A percentile compares a stretch with the other conserved stretches of the same genome.
phyloP scores from a whole-genome alignment of 2,888 invertebrate genomes.

The Ashinkailepas kermadecensis region DNA sequence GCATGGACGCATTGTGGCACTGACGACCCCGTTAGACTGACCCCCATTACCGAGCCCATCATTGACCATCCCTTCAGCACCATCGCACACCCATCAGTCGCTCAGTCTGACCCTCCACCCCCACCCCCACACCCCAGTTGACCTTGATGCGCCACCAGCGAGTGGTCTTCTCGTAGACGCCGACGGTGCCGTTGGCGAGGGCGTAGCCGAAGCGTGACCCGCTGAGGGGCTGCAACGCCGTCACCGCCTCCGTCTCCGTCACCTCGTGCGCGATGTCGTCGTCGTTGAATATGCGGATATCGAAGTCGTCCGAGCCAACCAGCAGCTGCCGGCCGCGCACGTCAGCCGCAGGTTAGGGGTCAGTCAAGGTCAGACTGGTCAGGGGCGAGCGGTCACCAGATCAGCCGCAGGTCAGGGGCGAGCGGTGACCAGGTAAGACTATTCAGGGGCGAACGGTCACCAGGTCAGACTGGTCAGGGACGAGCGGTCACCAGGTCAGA shows the following conservation, averaged over 20 bases:
- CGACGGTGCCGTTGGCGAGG: slow-evolving; percentile 85
- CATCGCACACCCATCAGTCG: too few relatives aligned
- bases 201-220: slow-evolving; percentile 70
- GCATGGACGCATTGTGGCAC: too few relatives aligned
- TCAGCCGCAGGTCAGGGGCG: background rate
- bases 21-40: too few relatives aligned
- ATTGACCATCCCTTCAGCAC: too few relatives aligned
- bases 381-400: background rate
- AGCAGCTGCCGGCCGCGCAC: slow-evolving; percentile 54
- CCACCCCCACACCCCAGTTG: too few relatives aligned
- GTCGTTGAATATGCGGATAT: slow-evolving; percentile 74
- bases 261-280: slow-evolving; percentile 75
- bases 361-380: background rate
- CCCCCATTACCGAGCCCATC: too few relatives aligned
- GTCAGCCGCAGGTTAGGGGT: background rate
- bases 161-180: slow-evolving; percentile 78
- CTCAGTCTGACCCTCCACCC: too few relatives aligned
- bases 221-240: slow-evolving; percentile 53
- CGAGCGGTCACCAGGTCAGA: too few relatives aligned
- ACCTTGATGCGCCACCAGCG: slow-evolving; percentile 83
- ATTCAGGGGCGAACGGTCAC: too few relatives aligned
- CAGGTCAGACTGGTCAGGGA: too few relatives aligned
- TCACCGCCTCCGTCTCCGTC: slow-evolving; percentile 78
- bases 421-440: too few relatives aligned
- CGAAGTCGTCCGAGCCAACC: slow-evolving; percentile 86